Percentiles rank a stretch among this genome's conserved stretches.
These are phyloP conservation scores for Baronia brevicornis DNA, from an alignment of 2,888 invertebrate species.

Conservation along the genomic window DNA sequence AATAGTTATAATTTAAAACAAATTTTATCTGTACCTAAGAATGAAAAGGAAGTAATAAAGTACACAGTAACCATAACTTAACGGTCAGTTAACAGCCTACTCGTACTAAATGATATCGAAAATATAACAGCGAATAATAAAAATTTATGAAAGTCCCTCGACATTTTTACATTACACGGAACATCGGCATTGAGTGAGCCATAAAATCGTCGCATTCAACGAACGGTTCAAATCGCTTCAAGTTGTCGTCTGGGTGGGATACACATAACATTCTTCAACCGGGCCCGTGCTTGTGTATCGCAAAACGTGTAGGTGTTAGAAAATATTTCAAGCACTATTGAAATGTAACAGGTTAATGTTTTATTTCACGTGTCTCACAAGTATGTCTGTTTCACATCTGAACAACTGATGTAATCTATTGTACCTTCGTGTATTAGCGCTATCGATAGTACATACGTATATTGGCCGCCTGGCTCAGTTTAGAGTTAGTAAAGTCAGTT, in stretches of 20 bases:
- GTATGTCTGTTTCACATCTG: no score
- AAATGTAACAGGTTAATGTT: slow-evolving; percentile 9
- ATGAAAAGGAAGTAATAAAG: no score
- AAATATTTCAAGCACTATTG: slow-evolving; percentile 13
- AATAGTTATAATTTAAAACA: no score
- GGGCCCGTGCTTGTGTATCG: slow-evolving; percentile 12
- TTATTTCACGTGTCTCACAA: slow-evolving; percentile 3
- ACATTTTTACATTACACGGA: slow-evolving; percentile 12
- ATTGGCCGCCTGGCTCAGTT: no score
- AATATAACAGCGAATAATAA: slow-evolving; percentile 4
- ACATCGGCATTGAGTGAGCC: slow-evolving; percentile 30
- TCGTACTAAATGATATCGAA: not conserved
- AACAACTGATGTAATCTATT: no score
- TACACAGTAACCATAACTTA: no score
- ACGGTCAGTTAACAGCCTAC: no score
- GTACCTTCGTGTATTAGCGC: no score
- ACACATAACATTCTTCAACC: slow-evolving; percentile 25
- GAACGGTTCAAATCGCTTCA: slow-evolving; percentile 28
- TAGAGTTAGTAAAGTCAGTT: no score
- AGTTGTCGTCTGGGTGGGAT: slow-evolving; percentile 29
- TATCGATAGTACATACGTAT: no score
- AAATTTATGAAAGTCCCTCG: slow-evolving; percentile 11
- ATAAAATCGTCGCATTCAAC: slow-evolving; percentile 33
- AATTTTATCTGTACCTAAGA: no score
- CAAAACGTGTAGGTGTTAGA: slow-evolving; percentile 13